These are phyloP conservation scores for Tetranychus cinnabarinus DNA, from an alignment of 1,140 invertebrate genomes.

Conservation along the genomic window DNA sequence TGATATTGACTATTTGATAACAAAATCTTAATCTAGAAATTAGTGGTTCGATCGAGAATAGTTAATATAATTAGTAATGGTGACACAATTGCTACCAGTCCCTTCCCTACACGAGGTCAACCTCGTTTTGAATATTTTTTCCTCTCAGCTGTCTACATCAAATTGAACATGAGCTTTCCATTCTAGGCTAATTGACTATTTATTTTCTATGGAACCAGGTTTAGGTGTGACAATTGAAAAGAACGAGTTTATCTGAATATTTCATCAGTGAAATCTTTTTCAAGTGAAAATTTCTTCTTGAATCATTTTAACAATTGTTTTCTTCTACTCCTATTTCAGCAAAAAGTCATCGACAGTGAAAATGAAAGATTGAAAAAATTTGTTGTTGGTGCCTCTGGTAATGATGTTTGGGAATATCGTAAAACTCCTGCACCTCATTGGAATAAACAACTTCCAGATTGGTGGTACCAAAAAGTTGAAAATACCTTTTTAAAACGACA, in stretches of 20 bases:
- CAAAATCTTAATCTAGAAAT: too few relatives aligned
- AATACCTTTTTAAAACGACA: background rate
- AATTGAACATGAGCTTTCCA: background rate
- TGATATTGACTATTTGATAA: too few relatives aligned
- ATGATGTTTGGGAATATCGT: background rate
- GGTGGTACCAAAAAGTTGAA: background rate
- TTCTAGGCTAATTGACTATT: background rate
- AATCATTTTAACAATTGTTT: background rate
- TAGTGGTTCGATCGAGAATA: too few relatives aligned
- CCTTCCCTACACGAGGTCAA: too few relatives aligned
- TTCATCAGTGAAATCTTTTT: background rate
- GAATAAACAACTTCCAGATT: background rate
- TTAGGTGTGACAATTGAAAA: background rate
- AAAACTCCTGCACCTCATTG: background rate
- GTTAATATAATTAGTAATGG: too few relatives aligned
- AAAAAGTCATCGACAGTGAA: background rate
- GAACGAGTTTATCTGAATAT: background rate
- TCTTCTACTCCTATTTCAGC: background rate
- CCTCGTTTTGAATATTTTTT: too few relatives aligned
- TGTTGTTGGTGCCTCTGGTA: background rate
- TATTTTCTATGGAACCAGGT: background rate
- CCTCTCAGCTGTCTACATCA: too few relatives aligned
- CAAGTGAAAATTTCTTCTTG: background rate
- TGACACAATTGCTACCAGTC: too few relatives aligned
- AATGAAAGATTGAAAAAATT: background rate